Base-by-base conservation (phyloP, 2,797 vertebrate species). In the Lagorchestes hirsutus region DNA sequence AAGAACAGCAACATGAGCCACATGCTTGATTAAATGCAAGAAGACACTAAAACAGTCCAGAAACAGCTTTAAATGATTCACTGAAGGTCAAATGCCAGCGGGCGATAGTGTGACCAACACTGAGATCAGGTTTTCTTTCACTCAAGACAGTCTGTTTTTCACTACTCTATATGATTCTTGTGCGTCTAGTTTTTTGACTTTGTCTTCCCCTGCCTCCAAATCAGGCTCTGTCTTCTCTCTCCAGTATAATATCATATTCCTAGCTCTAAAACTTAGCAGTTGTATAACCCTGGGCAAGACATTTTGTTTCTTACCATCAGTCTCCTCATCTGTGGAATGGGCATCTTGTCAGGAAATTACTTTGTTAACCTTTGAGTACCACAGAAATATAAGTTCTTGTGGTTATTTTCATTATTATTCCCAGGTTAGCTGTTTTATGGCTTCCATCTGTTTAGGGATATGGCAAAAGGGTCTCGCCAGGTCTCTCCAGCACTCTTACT, bases 361-460 rank as follows among this genome's bases (percentile, higher is more conserved):
- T 82, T 82, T 27, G n/a, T 24, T 82, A 40, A 82, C 74, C 40
- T 82, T 82, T 46, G 24, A 82, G 22, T 40, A 82, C 18, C n/a
- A 82, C n/a, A 82, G n/a, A 46, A 82, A 74, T 40, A 5, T 46
- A 46, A 3, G 8, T 46, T 82, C 1, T 82, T 82, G 22, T 46
- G 16, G 22, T 46, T 82, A 24, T 82, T 82, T 82, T 10, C 74
- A 52, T 1, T 1, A 59, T 97, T 92, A 96, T 95, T 93, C 28
- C 91, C 67, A 97, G 52, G 55, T 97, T 97, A 62, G 92, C 93
- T 97, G n/a, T 97, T 97, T 97, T 96, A 90, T 96, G 94, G 4
- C 94, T 97, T 96, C 96, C 97, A 93, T 98, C 96, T 98, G 98
- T 96, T 93, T 56, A 96, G 97, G 98, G 96, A 97, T 98, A 98